Evolutionary conservation across 2,888 invertebrate species (phyloP).

Genomic region (Camptogramma bilineatum): DNA sequence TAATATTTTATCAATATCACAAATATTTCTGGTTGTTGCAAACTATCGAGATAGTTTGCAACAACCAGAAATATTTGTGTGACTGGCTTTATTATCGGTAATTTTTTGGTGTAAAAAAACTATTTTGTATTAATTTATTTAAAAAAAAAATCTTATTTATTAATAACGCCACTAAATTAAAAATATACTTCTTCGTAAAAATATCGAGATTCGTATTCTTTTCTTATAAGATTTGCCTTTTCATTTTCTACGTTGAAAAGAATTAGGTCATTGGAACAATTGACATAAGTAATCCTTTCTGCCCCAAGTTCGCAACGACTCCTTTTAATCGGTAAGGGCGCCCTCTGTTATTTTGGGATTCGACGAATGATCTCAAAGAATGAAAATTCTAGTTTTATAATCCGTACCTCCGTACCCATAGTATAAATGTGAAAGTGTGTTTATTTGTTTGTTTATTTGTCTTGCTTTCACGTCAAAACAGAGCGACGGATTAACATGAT

Average conservation of each 20-base stretch:
- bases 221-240: neutral
- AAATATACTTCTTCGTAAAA: too few relatives aligned
- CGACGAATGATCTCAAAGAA: neutral
- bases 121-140: neutral
- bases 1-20: neutral
- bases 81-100: too few relatives aligned
- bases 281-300: conserved; percentile 6
- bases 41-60: neutral
- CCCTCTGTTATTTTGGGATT: neutral
- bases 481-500: too few relatives aligned
- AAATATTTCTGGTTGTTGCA: too few relatives aligned
- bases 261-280: conserved; percentile 43
- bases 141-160: neutral
- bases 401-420: too few relatives aligned
- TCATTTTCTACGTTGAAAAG: neutral
- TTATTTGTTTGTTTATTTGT: too few relatives aligned
- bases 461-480: too few relatives aligned
- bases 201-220: neutral
- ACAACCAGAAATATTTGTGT: neutral
- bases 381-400: too few relatives aligned
- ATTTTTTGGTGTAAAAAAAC: too few relatives aligned
- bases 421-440: too few relatives aligned
- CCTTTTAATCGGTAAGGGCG: too few relatives aligned
- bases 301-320: neutral
- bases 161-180: too few relatives aligned